phyloP scores from a whole-genome alignment of 2,113 vertebrate species.

The Pangasianodon gigas region DNA sequence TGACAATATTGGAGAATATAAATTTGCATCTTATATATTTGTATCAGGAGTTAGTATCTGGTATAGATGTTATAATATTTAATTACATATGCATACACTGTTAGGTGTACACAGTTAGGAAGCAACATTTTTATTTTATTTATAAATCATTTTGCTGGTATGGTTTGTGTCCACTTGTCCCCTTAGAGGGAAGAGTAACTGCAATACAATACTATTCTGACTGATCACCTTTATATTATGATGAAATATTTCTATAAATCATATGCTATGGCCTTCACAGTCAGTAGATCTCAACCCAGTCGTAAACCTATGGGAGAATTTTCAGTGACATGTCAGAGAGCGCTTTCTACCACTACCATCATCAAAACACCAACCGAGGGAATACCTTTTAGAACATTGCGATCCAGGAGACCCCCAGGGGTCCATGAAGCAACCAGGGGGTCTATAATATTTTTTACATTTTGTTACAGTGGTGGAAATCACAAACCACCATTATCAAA shows the following conservation, averaged over 20 bases:
- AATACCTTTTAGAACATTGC: neutral
- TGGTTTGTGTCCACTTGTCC: neutral
- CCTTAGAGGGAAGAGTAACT: no score
- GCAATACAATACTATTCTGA: neutral
- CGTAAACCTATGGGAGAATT: neutral
- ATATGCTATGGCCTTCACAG: neutral
- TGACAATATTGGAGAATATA: neutral
- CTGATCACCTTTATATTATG: neutral
- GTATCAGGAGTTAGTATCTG: neutral
- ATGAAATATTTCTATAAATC: neutral
- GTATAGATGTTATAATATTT: neutral
- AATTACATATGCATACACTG: neutral
- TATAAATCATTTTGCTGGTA: neutral
- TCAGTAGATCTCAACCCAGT: neutral
- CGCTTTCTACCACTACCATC: neutral
- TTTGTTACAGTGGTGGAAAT: neutral
- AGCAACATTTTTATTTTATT: neutral
- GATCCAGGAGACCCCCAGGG: neutral
- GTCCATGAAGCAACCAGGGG: neutral
- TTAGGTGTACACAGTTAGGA: neutral
- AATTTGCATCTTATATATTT: neutral
- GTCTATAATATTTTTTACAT: no score
- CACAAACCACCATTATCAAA: neutral
- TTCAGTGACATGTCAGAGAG: neutral
- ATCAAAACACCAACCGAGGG: neutral